Evolutionary conservation across 2,113 vertebrate species (phyloP), one percentile per base, ranked within the genome.

Genomic region (Poicephalus gulielmi): DNA sequence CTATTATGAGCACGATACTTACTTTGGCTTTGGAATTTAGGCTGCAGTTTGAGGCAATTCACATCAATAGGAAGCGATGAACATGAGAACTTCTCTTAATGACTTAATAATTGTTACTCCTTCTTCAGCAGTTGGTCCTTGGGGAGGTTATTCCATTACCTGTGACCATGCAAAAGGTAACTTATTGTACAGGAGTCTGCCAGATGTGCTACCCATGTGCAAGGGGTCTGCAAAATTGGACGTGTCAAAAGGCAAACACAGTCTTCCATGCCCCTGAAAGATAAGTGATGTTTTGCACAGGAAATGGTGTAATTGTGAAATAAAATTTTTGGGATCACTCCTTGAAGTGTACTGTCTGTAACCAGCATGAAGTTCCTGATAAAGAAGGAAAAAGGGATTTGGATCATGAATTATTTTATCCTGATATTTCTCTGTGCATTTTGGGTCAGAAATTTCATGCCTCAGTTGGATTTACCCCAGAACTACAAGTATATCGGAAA

Each of bases 161-260:
- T 28, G n/a, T 7, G 8, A 7, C 17, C 10, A 5, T 8, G 9
- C 17, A 8, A 14, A 22, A 60, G 20, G 20, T 66, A 27, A 14
- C 16, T 35, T 4, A 0, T 4, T 12, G 27, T 10, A 16, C 11
- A 15, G 24, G 31, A 30, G 17, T n/a, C 41, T 63, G 27, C 23
- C 23, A 16, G 31, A 12, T 7, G 2, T 9, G 18, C 31, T 43
- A 17, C 27, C 14, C 22, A 2, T 1, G 7, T 5, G 19, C 19
- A 4, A 22, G 16, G 13, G 31, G 28, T 30, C 25, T 19, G n/a
- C 30, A 33, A 62, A 53, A 4, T 4, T 2, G 5, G n/a, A 14
- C 44, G 46, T 17, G 17, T 47, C n/a, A 41, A 31, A 19, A 30
- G 50, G 20, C 13, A 4, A 30, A 22, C 4, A 9, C 47, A 12